Evolutionary conservation across 1,140 invertebrate genomes (phyloP).

Genomic region (Dreissena polymorpha): DNA sequence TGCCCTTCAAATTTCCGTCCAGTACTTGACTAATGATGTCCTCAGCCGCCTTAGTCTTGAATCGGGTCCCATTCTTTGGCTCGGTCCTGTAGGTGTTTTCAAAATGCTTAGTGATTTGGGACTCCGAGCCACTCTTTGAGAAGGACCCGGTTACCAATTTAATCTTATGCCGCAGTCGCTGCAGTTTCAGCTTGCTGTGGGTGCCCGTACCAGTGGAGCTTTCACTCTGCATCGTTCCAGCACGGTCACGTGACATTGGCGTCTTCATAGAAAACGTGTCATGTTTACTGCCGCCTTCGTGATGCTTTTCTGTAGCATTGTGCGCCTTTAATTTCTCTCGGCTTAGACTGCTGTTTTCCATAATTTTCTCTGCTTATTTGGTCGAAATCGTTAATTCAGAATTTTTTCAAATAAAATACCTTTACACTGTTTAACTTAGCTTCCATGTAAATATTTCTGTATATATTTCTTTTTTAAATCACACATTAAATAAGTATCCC

Average conservation of each 20-base stretch:
- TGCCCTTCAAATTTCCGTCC: slow-evolving; percentile 59
- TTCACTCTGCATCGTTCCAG: slow-evolving; percentile 47
- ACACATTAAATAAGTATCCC: too few species aligned
- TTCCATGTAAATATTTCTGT: too few species aligned
- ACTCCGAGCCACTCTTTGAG: slow-evolving; percentile 48
- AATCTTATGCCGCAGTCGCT: slow-evolving; percentile 58
- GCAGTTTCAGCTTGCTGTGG: slow-evolving; percentile 36
- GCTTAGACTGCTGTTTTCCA: slow-evolving; percentile 21
- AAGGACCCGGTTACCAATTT: slow-evolving; percentile 38
- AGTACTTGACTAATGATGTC: slow-evolving; percentile 60
- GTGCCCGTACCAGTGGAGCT: slow-evolving; percentile 38
- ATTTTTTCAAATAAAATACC: too few species aligned
- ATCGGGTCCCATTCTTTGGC: slow-evolving; percentile 54
- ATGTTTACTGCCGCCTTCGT: background rate
- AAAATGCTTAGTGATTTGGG: slow-evolving; percentile 47
- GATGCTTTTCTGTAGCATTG: slow-evolving; percentile 1
- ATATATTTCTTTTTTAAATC: too few species aligned
- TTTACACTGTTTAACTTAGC: too few species aligned
- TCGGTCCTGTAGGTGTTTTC: slow-evolving; percentile 66
- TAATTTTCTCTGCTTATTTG: too few species aligned
- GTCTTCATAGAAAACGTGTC: background rate
- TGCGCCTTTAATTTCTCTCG: slow-evolving; percentile 34
- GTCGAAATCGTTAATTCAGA: too few species aligned
- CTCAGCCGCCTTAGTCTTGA: slow-evolving; percentile 58
- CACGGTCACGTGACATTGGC: background rate